Conservation (phyloP, 1,140 invertebrate genomes). For the Aradophagus sp. region DNA sequence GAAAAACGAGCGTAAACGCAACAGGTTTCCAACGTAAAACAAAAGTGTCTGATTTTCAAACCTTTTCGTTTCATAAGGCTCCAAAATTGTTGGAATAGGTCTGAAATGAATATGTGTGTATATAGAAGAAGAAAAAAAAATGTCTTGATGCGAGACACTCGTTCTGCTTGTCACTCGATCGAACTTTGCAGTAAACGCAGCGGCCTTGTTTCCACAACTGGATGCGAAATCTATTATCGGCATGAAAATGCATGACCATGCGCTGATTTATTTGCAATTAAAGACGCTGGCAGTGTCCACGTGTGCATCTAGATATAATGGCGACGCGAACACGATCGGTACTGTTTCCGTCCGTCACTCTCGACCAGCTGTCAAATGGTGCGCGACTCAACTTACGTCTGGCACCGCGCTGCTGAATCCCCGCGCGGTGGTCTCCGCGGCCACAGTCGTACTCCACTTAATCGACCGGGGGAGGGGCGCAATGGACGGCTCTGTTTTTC, state of each 20-base stretch:
- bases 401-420: constrained; percentile 28
- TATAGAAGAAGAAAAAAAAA: too few species aligned
- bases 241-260: constrained; percentile 4
- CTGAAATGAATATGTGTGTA: too few species aligned
- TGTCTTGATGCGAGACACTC: too few species aligned
- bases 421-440: constrained; percentile 15
- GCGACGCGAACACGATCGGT: neutral
- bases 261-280: constrained; percentile 15
- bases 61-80: too few species aligned
- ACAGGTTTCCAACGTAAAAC: too few species aligned
- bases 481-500: too few species aligned
- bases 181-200: too few species aligned
- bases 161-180: too few species aligned
- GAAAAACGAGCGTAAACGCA: too few species aligned
- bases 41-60: too few species aligned
- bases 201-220: too few species aligned
- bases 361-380: constrained; percentile 26
- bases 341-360: constrained; percentile 22
- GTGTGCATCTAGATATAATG: constrained; percentile 13
- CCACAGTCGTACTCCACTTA: constrained; percentile 34
- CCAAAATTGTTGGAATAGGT: too few species aligned
- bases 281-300: constrained; percentile 7
- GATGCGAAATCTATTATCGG: constrained; percentile 3
- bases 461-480: neutral
- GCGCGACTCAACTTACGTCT: constrained; percentile 51